phyloP scores from a whole-genome alignment of 2,888 invertebrate genomes.

The Oegoconia quadripuncta region DNA sequence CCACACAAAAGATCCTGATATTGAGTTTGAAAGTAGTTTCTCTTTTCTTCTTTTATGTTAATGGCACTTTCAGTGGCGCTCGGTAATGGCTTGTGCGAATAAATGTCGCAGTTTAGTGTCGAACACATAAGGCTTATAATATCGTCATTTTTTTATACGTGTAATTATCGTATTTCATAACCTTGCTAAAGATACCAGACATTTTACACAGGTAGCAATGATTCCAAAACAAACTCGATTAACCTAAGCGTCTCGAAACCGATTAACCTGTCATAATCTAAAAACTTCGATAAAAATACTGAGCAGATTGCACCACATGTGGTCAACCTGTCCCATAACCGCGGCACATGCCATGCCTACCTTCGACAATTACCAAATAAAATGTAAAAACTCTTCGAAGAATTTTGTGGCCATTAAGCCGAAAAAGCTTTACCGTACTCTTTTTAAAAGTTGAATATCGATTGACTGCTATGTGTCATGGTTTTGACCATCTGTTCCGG shows the following conservation, averaged over 20 bases:
- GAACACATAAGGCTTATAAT: slow-evolving; percentile 41
- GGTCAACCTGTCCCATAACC: slow-evolving; percentile 77
- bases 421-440: slow-evolving; percentile 17
- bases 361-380: slow-evolving; percentile 64
- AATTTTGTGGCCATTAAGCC: slow-evolving; percentile 24
- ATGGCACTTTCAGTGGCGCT: slow-evolving; percentile 66
- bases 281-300: slow-evolving; percentile 62
- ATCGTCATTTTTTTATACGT: slow-evolving; percentile 41
- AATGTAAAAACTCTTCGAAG: slow-evolving; percentile 55
- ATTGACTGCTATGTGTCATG: slow-evolving; percentile 20
- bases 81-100: slow-evolving; percentile 65
- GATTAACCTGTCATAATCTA: slow-evolving; percentile 58
- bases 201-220: slow-evolving; percentile 22
- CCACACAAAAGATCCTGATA: slow-evolving; percentile 76
- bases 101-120: slow-evolving; percentile 57
- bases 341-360: slow-evolving; percentile 74
- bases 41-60: slow-evolving; percentile 72
- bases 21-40: slow-evolving; percentile 77
- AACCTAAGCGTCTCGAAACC: slow-evolving; percentile 41
- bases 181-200: slow-evolving; percentile 3
- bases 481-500: slow-evolving; percentile 69
- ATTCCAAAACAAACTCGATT: slow-evolving; percentile 54
- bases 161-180: slow-evolving; percentile 19
- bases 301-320: slow-evolving; percentile 74
- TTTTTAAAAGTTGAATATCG: slow-evolving; percentile 25